phyloP scores from a whole-genome alignment of 1,140 invertebrate genomes.

The Dinoponera quadriceps region DNA sequence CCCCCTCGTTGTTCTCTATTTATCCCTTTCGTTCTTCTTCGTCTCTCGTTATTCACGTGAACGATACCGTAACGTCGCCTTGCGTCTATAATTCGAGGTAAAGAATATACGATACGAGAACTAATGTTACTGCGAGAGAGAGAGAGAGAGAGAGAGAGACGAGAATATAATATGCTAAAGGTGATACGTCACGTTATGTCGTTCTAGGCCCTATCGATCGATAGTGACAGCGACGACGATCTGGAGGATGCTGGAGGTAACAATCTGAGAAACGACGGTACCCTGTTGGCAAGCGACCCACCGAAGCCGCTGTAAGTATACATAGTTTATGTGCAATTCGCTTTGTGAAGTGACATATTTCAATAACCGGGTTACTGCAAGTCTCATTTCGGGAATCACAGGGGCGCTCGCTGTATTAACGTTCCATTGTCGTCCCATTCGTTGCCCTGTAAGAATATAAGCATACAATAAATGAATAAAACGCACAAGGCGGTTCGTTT shows the following conservation, averaged over 20 bases:
- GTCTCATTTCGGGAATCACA: background rate
- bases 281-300: constrained; percentile 97
- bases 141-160: no score
- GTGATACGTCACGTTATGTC: constrained; percentile 32
- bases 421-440: background rate
- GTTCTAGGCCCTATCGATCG: constrained; percentile 81
- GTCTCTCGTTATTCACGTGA: constrained; percentile 30
- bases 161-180: constrained; percentile 14
- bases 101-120: constrained; percentile 8
- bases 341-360: constrained; percentile 9
- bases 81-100: constrained; percentile 53
- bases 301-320: constrained; percentile 97
- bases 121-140: background rate
- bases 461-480: background rate
- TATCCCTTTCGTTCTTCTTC: constrained; percentile 54
- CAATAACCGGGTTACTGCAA: background rate
- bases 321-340: background rate
- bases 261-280: constrained; percentile 94
- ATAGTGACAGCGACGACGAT: constrained; percentile 85
- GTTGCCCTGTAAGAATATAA: background rate
- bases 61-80: constrained; percentile 27
- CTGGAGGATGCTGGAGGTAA: constrained; percentile 87
- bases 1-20: constrained; percentile 37
- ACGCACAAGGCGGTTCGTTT: no score
- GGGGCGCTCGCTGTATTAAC: background rate